A percentile compares a stretch with the other conserved stretches of the same genome.
phyloP scores from a whole-genome alignment of 2,888 invertebrate genomes.

The Poecilobothrus nobilitatus region DNA sequence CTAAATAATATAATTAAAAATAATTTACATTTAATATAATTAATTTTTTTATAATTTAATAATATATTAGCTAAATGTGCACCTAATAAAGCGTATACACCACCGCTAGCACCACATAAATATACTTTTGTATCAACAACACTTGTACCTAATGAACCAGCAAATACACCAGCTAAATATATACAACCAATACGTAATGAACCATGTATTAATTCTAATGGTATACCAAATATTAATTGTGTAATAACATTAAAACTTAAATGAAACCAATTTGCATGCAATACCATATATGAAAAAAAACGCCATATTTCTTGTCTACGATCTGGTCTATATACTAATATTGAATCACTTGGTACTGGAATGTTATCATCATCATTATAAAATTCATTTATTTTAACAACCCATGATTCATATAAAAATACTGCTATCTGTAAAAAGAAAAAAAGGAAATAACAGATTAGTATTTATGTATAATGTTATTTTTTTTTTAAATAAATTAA shows the following conservation, averaged over 20 bases:
- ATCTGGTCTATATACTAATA: conserved; percentile 90
- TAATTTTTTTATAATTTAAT: conserved; percentile 93
- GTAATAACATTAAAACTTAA: conserved; percentile 90
- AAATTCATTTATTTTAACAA: conserved; percentile 30
- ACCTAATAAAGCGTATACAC: conserved; percentile 91
- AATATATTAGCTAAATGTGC: conserved; percentile 94
- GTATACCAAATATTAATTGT: conserved; percentile 86
- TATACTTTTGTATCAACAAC: conserved; percentile 91
- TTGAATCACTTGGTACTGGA: conserved; percentile 85
- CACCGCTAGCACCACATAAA: conserved; percentile 93
- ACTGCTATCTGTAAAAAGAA: conserved; percentile 69
- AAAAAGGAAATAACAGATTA: not conserved
- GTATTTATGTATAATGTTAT: too few relatives aligned
- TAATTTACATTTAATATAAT: conserved; percentile 81
- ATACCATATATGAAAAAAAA: conserved; percentile 88
- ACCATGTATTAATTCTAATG: conserved; percentile 95
- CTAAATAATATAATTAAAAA: conserved; percentile 87
- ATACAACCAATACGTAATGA: conserved; percentile 80
- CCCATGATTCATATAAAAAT: conserved; percentile 67
- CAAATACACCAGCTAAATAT: conserved; percentile 87
- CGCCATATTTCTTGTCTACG: conserved; percentile 86
- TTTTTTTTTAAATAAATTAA: too few relatives aligned
- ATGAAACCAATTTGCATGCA: conserved; percentile 95
- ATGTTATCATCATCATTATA: conserved; percentile 62
- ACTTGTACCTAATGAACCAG: conserved; percentile 70